phyloP scores from a whole-genome alignment of 2,888 invertebrate species.

The Epinotia ramella region DNA sequence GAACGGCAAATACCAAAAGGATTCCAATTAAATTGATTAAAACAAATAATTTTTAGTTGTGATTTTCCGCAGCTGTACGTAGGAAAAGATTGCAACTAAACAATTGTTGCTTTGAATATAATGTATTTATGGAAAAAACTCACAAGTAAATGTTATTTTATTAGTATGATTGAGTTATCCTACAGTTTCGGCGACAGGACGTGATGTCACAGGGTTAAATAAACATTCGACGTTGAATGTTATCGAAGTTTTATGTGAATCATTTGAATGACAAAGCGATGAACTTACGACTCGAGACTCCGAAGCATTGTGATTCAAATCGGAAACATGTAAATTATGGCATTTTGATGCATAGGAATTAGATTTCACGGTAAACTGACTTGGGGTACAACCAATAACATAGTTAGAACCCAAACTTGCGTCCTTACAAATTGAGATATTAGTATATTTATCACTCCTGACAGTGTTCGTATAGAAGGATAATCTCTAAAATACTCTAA shows the following conservation, averaged over 20 bases:
- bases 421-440: too few species aligned
- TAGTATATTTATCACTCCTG: too few species aligned
- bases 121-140: neutral
- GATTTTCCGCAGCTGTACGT: neutral
- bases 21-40: too few species aligned
- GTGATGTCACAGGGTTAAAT: conserved; percentile 41
- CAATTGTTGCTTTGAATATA: neutral
- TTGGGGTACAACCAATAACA: neutral
- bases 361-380: neutral
- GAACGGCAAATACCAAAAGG: too few species aligned
- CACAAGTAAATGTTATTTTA: neutral
- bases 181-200: conserved; percentile 30
- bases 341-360: conserved; percentile 30
- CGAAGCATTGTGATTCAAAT: conserved; percentile 48
- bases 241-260: conserved; percentile 43
- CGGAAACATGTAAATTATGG: conserved; percentile 37
- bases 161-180: neutral
- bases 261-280: conserved; percentile 48
- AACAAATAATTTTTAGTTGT: neutral
- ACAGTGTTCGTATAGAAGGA: too few species aligned
- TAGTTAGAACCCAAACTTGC: neutral
- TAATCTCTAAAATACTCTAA: too few species aligned
- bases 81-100: neutral
- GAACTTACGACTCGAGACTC: conserved; percentile 43
- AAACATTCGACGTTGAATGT: conserved; percentile 22